Percentiles rank a stretch among this genome's conserved stretches.
phyloP scores from a whole-genome alignment of 2,797 vertebrate genomes.

The Epinephelus coioides region DNA sequence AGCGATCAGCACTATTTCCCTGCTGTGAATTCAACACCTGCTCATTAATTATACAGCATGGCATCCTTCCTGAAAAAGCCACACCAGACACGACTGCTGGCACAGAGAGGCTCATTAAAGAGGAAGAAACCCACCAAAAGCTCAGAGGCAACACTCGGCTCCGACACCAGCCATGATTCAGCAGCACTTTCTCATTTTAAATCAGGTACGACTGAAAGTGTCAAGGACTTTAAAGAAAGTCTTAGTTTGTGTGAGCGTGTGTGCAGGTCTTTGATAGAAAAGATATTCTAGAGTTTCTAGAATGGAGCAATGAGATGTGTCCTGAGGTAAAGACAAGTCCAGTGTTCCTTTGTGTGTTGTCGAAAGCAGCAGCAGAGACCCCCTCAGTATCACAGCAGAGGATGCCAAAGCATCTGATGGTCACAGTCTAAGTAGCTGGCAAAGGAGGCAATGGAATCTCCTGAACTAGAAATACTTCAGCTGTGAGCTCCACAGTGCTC shows the following conservation, averaged over 20 bases:
- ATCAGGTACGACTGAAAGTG: not conserved
- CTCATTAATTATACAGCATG: constrained; percentile 61
- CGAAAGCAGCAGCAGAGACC: constrained; percentile 8
- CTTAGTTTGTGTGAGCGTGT: not conserved
- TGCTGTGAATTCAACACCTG: constrained; percentile 53
- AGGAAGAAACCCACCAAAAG: constrained; percentile 1
- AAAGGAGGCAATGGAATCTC: constrained; percentile 3
- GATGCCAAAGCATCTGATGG: constrained; percentile 24
- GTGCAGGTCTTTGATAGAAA: not conserved
- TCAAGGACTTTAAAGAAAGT: not conserved
- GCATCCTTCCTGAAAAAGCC: constrained; percentile 26
- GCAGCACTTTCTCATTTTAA: not conserved
- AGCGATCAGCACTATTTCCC: constrained; percentile 45
- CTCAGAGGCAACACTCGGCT: too few relatives aligned
- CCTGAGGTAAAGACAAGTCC: constrained; percentile 13
- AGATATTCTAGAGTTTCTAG: not conserved
- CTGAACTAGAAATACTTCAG: constrained; percentile 18
- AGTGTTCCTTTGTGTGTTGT: constrained; percentile 22
- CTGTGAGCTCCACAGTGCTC: constrained; percentile 30
- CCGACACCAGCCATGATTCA: not conserved
- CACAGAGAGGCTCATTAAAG: constrained; percentile 31
- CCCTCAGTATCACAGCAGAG: constrained; percentile 15
- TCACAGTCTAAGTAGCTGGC: constrained; percentile 27
- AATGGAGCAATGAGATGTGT: not conserved
- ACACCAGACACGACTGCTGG: constrained; percentile 12